Evolutionary conservation across 2,888 invertebrate species (phyloP).

Genomic region (Gymnocheta viridis): DNA sequence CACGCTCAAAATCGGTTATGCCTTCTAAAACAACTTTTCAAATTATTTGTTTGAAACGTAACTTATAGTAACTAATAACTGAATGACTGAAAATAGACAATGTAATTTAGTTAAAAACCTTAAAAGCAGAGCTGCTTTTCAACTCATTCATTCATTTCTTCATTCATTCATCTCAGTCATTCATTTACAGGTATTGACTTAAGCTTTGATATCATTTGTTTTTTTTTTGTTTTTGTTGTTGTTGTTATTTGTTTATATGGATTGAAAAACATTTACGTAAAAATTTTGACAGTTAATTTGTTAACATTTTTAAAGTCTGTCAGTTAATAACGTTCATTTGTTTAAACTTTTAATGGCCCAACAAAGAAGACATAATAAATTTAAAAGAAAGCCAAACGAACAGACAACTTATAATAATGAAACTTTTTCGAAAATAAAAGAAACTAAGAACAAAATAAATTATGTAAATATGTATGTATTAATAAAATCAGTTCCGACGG

Average conservation of each 20-base stretch:
- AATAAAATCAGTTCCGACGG: conserved; percentile 57
- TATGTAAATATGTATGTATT: no score
- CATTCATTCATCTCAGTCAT: conserved; percentile 52
- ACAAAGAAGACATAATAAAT: not conserved
- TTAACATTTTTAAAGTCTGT: conserved; percentile 69
- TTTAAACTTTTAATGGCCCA: conserved; percentile 41
- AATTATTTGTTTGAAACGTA: not conserved
- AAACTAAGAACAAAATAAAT: not conserved
- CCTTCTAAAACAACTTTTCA: not conserved
- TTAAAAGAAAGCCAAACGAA: not conserved
- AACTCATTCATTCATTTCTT: conserved; percentile 27
- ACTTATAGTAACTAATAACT: not conserved
- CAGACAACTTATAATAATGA: conserved; percentile 37
- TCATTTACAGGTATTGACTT: conserved; percentile 45
- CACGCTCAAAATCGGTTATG: not conserved
- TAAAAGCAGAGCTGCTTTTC: conserved; percentile 15
- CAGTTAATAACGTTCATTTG: conserved; percentile 58
- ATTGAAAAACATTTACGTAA: conserved; percentile 64
- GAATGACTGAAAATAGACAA: not conserved
- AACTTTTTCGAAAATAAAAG: conserved; percentile 35
- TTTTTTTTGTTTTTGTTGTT: no score
- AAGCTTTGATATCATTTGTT: conserved; percentile 31
- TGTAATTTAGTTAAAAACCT: conserved; percentile 22
- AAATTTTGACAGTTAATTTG: conserved; percentile 71
- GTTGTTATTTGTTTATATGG: conserved; percentile 16